Percentiles rank a stretch among this genome's conserved stretches.
These are phyloP conservation scores for Dynastes grantii DNA, from an alignment of 2,888 invertebrate genomes.

Conservation along the genomic window DNA sequence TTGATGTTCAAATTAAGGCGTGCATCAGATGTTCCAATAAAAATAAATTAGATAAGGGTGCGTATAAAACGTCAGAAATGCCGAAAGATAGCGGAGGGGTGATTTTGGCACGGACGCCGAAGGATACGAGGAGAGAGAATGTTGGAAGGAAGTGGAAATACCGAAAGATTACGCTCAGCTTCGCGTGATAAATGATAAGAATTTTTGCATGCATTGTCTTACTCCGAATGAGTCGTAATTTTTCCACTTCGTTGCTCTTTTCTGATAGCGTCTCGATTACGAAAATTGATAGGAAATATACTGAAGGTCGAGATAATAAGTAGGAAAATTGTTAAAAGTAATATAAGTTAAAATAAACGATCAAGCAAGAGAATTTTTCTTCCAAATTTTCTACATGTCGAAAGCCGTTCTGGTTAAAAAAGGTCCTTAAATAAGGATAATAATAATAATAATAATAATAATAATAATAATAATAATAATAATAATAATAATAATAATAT, in stretches of 20 bases:
- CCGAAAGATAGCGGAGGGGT: conserved; percentile 26
- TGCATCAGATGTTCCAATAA: conserved; percentile 44
- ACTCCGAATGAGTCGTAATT: conserved; percentile 7
- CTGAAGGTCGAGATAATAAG: neutral
- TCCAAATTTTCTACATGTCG: no score
- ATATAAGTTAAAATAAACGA: neutral
- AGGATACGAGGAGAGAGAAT: neutral
- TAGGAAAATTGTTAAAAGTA: neutral
- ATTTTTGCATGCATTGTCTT: conserved; percentile 43
- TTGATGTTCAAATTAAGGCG: conserved; percentile 39
- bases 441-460: no score
- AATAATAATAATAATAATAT: no score
- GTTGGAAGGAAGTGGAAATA: conserved; percentile 8
- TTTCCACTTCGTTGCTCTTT: neutral
- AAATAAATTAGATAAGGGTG: conserved; percentile 46
- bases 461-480: no score
- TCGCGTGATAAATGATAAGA: conserved; percentile 39
- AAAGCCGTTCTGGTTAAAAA: no score
- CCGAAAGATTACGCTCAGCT: conserved; percentile 11
- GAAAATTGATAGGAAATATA: neutral
- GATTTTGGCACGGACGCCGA: conserved; percentile 27
- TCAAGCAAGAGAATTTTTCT: no score
- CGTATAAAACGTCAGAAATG: conserved; percentile 41
- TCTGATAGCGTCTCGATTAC: conserved; percentile 1
- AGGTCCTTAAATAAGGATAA: no score